Evolutionary conservation across 53 echinoderm and acorn worm genomes (phyloP), one percentile per base, ranked within the genome.

Genomic region (Glandiceps talaboti): DNA sequence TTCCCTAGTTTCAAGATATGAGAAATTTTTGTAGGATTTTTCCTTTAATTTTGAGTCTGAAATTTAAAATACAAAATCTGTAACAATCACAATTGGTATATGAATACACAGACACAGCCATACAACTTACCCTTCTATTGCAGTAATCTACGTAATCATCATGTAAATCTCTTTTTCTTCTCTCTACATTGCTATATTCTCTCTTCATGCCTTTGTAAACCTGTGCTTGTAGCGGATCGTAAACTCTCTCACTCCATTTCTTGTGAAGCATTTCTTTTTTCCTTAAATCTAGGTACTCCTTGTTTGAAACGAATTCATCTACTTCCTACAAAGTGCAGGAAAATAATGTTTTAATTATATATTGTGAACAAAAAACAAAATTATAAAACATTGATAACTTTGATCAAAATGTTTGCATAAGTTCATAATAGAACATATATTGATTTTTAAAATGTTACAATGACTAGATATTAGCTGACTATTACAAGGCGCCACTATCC

Each of bases 231-330:
- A 93, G 87, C 26, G 99, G 99, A 27, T 91, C 99, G 74, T 83
- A 85, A 27, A 99, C 89, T 80, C 87, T 76, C 80, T 99, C 99
- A 30, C 88, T 89, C 93, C 99, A 99, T 79, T 94, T 93, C 83
- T 99, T 99, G 76, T 99, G 88, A 29, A 99, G 88, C 89, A 99
- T 91, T 79, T 99, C 99, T 72, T 99, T 99, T 85, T 93, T 99
- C 25, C 99, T 86, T 1, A 91, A 86, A 33, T 99, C 99, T 14
- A 99, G 80, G 86, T 93, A 99, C 26, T 90, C 84, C 77, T 93
- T 99, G 81, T 93, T 87, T 29, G 89, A 87, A 30, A 99, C 84
- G 33, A 81, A 91, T 80, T 99, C 88, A 73, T 99, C 93, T 73
- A 99, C 91, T 82, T 99, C 99, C 92, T 92, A 86, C 0, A 1